These are phyloP conservation scores for Chelon auratus DNA, from an alignment of 2,797 vertebrate genomes.

Conservation along the genomic window DNA sequence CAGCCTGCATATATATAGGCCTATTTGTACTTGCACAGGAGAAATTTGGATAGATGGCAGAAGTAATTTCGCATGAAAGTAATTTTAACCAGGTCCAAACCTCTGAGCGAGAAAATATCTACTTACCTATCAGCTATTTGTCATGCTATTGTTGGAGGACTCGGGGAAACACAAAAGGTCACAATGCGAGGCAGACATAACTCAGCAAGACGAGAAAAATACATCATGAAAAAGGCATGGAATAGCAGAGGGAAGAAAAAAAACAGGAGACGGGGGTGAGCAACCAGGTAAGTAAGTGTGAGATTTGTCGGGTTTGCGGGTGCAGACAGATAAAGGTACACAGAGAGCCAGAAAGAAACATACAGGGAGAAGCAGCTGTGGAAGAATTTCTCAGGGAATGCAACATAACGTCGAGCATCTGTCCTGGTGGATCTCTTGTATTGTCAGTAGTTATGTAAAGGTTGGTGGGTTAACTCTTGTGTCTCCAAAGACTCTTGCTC, in stretches of 20 bases:
- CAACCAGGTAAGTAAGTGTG: slow-evolving; percentile 7
- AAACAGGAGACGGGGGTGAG: neutral
- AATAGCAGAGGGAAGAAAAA: slow-evolving; percentile 16
- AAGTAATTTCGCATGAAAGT: slow-evolving; percentile 80
- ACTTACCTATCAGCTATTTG: slow-evolving; percentile 72
- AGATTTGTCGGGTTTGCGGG: slow-evolving; percentile 47
- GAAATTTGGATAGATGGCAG: slow-evolving; percentile 77
- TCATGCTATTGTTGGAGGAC: slow-evolving; percentile 77
- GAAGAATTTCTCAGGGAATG: slow-evolving; percentile 45
- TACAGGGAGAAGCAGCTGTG: slow-evolving; percentile 9
- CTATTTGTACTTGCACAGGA: slow-evolving; percentile 71
- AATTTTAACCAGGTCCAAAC: slow-evolving; percentile 77
- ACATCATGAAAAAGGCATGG: slow-evolving; percentile 46
- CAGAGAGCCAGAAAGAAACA: neutral
- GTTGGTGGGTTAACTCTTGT: slow-evolving; percentile 52
- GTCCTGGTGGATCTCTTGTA: slow-evolving; percentile 49
- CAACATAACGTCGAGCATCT: slow-evolving; percentile 53
- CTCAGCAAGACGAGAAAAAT: slow-evolving; percentile 67
- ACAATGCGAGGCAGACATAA: slow-evolving; percentile 68
- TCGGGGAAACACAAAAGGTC: slow-evolving; percentile 78
- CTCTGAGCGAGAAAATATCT: slow-evolving; percentile 67
- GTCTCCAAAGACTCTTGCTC: slow-evolving; percentile 51
- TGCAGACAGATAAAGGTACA: slow-evolving; percentile 36
- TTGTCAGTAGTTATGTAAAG: slow-evolving; percentile 44
- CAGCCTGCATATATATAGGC: slow-evolving; percentile 62